Evolutionary conservation across 1,140 invertebrate species (phyloP).

Genomic region (Archivesica marissinica): DNA sequence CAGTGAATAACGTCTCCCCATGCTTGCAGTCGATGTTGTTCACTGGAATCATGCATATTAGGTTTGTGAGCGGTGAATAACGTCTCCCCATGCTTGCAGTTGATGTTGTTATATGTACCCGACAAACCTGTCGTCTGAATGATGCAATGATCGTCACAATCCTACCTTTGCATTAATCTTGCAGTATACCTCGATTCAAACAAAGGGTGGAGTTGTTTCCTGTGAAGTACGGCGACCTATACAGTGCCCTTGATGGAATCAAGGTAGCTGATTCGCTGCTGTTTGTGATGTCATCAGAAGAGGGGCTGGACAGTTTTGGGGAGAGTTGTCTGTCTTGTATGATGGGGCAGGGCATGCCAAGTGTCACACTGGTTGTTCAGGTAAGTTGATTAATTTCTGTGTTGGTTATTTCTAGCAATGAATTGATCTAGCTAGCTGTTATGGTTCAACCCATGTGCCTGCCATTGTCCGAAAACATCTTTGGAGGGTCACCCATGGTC

Average conservation of each 20-base stretch:
- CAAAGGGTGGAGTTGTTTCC: slow-evolving; percentile 92
- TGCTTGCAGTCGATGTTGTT: no score
- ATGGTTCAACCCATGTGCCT: no score
- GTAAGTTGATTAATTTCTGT: slow-evolving; percentile 79
- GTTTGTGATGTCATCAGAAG: slow-evolving; percentile 88
- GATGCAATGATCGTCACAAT: neutral
- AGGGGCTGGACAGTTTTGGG: slow-evolving; percentile 90
- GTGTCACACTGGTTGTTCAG: slow-evolving; percentile 90
- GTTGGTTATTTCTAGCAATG: no score
- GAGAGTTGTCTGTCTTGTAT: slow-evolving; percentile 89
- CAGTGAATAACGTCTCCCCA: no score
- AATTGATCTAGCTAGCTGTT: no score
- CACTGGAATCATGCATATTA: no score
- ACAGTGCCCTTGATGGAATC: slow-evolving; percentile 91
- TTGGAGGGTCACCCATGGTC: no score
- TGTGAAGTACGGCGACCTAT: slow-evolving; percentile 89
- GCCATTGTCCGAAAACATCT: no score
- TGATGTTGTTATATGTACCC: no score
- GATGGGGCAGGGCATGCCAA: slow-evolving; percentile 93
- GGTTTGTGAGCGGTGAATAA: no score
- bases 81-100: no score
- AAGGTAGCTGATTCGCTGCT: slow-evolving; percentile 94
- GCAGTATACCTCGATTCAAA: slow-evolving; percentile 92
- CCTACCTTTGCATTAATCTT: slow-evolving; percentile 75
- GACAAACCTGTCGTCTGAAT: no score